phyloP scores from a whole-genome alignment of 2,113 vertebrate genomes.

The Pomatostomus ruficeps region DNA sequence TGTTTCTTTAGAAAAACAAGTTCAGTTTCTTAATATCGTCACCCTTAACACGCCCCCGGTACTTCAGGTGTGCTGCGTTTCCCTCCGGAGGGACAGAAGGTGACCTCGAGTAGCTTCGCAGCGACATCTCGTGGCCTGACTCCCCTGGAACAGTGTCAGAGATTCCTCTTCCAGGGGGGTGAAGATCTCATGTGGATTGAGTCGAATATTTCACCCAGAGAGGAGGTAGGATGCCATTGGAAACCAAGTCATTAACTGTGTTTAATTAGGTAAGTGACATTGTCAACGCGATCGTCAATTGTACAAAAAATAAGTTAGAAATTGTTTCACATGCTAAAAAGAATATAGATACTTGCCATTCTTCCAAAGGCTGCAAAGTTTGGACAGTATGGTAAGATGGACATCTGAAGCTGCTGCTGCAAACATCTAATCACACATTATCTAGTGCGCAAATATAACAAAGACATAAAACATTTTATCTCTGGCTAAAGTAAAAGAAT shows the following conservation, averaged over 20 bases:
- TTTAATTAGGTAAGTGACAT: not conserved
- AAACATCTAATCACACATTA: not conserved
- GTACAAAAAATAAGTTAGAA: not conserved
- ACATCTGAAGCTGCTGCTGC: not conserved
- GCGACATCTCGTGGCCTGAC: not conserved
- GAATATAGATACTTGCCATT: not conserved
- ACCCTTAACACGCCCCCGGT: not conserved
- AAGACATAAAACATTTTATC: not conserved
- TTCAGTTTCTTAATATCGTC: not conserved
- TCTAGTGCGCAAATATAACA: not conserved
- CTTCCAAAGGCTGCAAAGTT: not conserved
- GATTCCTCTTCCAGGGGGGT: not conserved
- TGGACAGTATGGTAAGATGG: not conserved
- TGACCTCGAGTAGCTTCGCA: not conserved
- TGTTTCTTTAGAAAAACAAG: not conserved
- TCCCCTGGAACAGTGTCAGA: not conserved
- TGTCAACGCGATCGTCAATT: not conserved
- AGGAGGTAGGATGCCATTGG: not conserved
- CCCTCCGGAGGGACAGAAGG: not conserved
- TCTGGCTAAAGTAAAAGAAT: not conserved
- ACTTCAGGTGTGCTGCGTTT: not conserved
- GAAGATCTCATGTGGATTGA: not conserved
- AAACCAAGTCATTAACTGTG: not conserved
- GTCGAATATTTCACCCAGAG: not conserved
- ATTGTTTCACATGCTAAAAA: not conserved